Evolutionary conservation across 1,140 invertebrate genomes (phyloP), one percentile per base, ranked within the genome.

Genomic region (Alviniconcha marisindica): DNA sequence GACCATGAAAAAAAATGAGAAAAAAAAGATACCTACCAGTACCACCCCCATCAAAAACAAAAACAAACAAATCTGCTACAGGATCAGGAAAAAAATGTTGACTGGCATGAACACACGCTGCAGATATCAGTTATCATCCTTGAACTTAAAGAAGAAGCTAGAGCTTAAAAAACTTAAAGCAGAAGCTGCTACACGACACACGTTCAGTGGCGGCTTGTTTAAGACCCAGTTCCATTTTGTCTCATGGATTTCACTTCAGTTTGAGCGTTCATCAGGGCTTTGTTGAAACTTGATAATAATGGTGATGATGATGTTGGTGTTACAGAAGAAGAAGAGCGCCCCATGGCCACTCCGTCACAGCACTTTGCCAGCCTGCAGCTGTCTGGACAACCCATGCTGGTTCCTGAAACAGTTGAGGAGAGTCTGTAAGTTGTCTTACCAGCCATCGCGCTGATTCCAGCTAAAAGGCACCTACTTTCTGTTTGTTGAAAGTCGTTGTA

Each of bases 391-490:
- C 73, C 85, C 2, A 85, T 88, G 71, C 42, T 87, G 21, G 89
- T 88, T 2, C 85, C 83, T 28, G 89, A 89, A 71, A 89, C 87
- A 7, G 56, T 86, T 12, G 89, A 90, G 44, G 83, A 87, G 54
- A 85, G 87, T 40, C 44, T 73, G 87, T 90, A 87, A 85, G 86
- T 85, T 60, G n/a, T 42, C 31, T n/a, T n/a, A n/a, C n/a, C n/a
- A n/a, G n/a, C n/a, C 81, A 33, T 28, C 33, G 10, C 33, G 51
- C 24, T 14, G 51, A 54, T 54, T 24, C 51, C 51, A 54, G 51
- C 12, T 12, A 54, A 12, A 54, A 54, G 24, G 51, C 51, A 54
- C 51, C 12, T 14, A 12, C 51, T 54, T 54, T 54, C 12, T 54
- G 12, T 54, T 54, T 24, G 24, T 12, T 54, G 51, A 12, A 54